Evolutionary conservation across 2,888 invertebrate genomes (phyloP), one percentile per base, ranked within the genome.

Genomic region (Heliconius charithonia): DNA sequence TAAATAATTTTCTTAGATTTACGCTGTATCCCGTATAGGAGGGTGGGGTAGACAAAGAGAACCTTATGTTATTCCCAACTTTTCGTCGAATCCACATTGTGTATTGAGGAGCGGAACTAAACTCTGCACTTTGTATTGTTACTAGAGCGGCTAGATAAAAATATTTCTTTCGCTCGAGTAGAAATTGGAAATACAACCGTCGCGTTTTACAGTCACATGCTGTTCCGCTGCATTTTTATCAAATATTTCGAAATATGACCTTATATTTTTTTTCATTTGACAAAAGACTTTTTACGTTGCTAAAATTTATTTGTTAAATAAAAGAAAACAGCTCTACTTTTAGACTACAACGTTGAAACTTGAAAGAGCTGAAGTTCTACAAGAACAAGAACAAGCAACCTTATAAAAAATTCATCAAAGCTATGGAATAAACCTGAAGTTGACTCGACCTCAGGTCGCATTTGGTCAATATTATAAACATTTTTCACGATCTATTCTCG

Each of bases 401-500:
- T n/a, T 41, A 41, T 67, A 67, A 67, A 67, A 67, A 67, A 2
- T 13, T n/a, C 32, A 67, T 41, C 25, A 67, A 37, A 67, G 67
- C 29, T 66, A 66, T 67, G 22, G 32, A 19, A 10, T 67, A n/a
- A 22, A n/a, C n/a, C 10, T 22, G n/a, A 13, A n/a, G 67, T 37
- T n/a, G 13, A 41, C 67, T 67, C 10, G 3, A 67, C 37, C 13
- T 9, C 32, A 67, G 37, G 29, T 29, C 29, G 29, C 37, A 12
- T 32, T 67, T 67, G 16, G 3, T 45, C 13, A 16, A 13, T 45
- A 45, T 45, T 16, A 16, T 19, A 32, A 37, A 37, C 9, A 37
- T 9, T 37, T 37, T 37, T 37, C 37, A 37, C 37, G 9, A 1
- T 37, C 1, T 37, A 37, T 37, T 37, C 37, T 9, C 37, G 1